Evolutionary conservation across 1,140 invertebrate species (phyloP).

Genomic region (Arctopsyche grandis): DNA sequence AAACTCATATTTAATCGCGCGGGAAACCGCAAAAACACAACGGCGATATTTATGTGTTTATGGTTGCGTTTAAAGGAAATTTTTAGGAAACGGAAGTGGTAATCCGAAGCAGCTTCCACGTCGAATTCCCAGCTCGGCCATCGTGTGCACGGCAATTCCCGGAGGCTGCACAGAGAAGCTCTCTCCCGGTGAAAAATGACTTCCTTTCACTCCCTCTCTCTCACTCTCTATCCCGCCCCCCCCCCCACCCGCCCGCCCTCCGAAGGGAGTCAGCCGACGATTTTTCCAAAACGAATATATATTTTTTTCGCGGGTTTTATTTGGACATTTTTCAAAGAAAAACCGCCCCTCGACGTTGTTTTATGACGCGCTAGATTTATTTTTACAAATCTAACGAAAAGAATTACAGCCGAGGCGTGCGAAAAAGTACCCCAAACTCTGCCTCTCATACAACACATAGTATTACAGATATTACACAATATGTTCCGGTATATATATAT

Average conservation of each 20-base stretch:
- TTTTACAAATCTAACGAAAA: slow-evolving; percentile 41
- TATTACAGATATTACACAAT: too few relatives aligned
- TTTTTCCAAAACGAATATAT: slow-evolving; percentile 17
- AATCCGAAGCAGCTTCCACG: not conserved
- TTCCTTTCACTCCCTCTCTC: slow-evolving; percentile 13
- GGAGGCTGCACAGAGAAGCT: not conserved
- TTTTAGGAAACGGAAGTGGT: not conserved
- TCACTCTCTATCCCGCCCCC: not conserved
- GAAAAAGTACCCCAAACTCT: not conserved
- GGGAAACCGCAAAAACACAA: not conserved
- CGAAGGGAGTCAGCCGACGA: not conserved
- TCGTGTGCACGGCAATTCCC: not conserved
- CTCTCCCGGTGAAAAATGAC: slow-evolving; percentile 31
- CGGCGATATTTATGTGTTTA: not conserved
- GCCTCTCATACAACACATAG: not conserved
- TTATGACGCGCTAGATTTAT: slow-evolving; percentile 41
- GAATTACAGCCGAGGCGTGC: slow-evolving; percentile 28
- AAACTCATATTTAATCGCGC: slow-evolving; percentile 7
- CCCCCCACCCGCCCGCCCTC: not conserved
- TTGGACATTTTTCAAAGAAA: slow-evolving; percentile 18
- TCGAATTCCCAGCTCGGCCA: slow-evolving; percentile 6
- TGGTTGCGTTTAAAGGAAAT: not conserved
- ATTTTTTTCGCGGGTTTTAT: slow-evolving; percentile 6
- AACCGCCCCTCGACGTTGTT: slow-evolving; percentile 30
- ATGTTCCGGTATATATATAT: too few relatives aligned